phyloP scores from a whole-genome alignment of 2,113 vertebrate genomes.

The Tricholaema leucomelas region DNA sequence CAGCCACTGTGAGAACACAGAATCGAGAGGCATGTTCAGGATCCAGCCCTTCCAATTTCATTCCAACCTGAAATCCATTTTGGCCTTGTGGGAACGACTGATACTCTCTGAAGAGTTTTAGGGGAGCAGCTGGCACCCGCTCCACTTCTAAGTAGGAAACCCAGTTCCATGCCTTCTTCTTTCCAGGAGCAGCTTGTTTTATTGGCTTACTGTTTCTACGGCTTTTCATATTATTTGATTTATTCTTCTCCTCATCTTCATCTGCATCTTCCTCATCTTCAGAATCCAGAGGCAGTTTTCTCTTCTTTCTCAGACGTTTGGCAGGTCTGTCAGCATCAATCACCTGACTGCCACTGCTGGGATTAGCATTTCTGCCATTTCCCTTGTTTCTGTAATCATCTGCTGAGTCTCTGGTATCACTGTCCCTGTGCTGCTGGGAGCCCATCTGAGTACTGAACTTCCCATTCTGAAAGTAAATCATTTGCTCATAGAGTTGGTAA shows the following conservation, averaged over 20 bases:
- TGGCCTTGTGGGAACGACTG: constrained; percentile 89
- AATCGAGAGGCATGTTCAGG: constrained; percentile 87
- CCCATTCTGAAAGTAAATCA: constrained; percentile 78
- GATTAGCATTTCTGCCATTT: constrained; percentile 22
- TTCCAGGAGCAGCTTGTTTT: constrained; percentile 74
- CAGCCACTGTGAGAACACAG: constrained; percentile 88
- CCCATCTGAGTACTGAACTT: constrained; percentile 76
- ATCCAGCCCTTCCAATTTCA: constrained; percentile 91
- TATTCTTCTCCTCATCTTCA: constrained; percentile 89
- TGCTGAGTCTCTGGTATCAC: constrained; percentile 70
- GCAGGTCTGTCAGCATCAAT: constrained; percentile 78
- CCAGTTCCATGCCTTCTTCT: constrained; percentile 91
- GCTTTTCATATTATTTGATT: no score
- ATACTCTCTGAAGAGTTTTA: constrained; percentile 91
- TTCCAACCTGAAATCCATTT: constrained; percentile 90
- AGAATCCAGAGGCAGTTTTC: constrained; percentile 88
- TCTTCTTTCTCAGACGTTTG: constrained; percentile 87
- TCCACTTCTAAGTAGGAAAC: constrained; percentile 88
- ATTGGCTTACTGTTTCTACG: no score
- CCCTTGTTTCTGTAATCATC: constrained; percentile 68
- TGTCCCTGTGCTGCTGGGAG: constrained; percentile 76
- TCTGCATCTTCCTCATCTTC: constrained; percentile 87
- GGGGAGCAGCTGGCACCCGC: constrained; percentile 82
- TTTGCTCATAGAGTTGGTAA: constrained; percentile 49
- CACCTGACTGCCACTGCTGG: constrained; percentile 44